These are phyloP conservation scores for Eristalis intricaria DNA, from an alignment of 2,888 invertebrate species.

Conservation along the genomic window DNA sequence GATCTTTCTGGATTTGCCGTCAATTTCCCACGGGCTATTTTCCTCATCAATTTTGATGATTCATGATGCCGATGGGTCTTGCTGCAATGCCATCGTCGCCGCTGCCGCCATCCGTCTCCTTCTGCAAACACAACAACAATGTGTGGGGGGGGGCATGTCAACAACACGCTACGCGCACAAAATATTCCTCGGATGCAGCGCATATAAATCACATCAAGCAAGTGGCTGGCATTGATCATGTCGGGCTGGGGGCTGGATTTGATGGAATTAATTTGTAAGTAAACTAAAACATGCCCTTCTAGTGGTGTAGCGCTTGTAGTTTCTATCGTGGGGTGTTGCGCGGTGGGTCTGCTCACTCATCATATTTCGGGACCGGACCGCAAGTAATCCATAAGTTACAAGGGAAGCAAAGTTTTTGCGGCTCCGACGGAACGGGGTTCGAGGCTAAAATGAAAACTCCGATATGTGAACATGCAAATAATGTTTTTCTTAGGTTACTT, in stretches of 20 bases:
- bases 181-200: slow-evolving; percentile 82
- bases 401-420: background rate
- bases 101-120: background rate
- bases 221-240: slow-evolving; percentile 92
- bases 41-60: slow-evolving; percentile 24
- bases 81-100: background rate
- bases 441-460: background rate
- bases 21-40: slow-evolving; percentile 48
- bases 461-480: background rate
- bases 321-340: background rate
- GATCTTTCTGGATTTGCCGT: slow-evolving; percentile 27
- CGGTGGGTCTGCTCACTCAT: background rate
- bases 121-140: slow-evolving; percentile 3
- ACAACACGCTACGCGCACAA: slow-evolving; percentile 16
- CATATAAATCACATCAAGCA: slow-evolving; percentile 95
- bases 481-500: background rate
- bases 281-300: slow-evolving; percentile 72
- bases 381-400: background rate
- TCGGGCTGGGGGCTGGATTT: slow-evolving; percentile 93
- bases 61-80: background rate
- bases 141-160: slow-evolving; percentile 10
- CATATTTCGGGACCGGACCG: background rate
- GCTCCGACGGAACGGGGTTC: background rate
- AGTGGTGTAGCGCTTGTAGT: background rate
- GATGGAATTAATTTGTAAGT: slow-evolving; percentile 96